Evolutionary conservation across 2,113 vertebrate species (phyloP).

Genomic region (Vanacampus margaritifer): DNA sequence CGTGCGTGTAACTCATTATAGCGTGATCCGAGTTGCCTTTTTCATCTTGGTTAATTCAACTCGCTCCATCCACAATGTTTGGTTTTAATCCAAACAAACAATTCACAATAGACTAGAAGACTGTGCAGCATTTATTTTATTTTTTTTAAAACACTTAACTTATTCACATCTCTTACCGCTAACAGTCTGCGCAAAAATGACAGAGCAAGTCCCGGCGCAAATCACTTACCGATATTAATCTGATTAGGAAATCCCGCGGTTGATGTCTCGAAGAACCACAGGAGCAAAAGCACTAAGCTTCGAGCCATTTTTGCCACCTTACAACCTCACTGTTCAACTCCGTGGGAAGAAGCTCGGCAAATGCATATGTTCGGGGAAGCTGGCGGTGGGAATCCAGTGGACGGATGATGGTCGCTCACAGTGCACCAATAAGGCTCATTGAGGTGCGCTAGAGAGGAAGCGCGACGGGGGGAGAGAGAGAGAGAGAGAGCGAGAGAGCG

Average conservation of each 20-base stretch:
- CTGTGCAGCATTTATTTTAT: background rate
- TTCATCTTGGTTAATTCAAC: constrained; percentile 34
- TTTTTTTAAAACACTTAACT: constrained; percentile 38
- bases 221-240: constrained; percentile 94
- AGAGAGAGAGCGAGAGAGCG: constrained; percentile 3
- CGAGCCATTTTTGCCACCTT: constrained; percentile 85
- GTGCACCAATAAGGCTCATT: constrained; percentile 76
- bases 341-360: constrained; percentile 74
- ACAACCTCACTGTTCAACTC: constrained; percentile 79
- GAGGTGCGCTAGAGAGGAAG: constrained; percentile 63
- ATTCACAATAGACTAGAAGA: background rate
- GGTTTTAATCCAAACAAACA: background rate
- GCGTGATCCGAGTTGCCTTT: background rate
- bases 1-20: background rate
- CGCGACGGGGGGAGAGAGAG: constrained; percentile 6
- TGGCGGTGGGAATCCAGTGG: constrained; percentile 68
- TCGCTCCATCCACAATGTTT: constrained; percentile 19
- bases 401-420: constrained; percentile 69
- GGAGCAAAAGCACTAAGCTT: constrained; percentile 79
- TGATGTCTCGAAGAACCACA: constrained; percentile 83
- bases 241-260: constrained; percentile 91
- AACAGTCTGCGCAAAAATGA: background rate
- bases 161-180: constrained; percentile 28
- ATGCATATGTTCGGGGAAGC: constrained; percentile 76
- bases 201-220: background rate